Evolutionary conservation across 2,113 vertebrate species (phyloP).

Genomic region (Pardalotus punctatus): DNA sequence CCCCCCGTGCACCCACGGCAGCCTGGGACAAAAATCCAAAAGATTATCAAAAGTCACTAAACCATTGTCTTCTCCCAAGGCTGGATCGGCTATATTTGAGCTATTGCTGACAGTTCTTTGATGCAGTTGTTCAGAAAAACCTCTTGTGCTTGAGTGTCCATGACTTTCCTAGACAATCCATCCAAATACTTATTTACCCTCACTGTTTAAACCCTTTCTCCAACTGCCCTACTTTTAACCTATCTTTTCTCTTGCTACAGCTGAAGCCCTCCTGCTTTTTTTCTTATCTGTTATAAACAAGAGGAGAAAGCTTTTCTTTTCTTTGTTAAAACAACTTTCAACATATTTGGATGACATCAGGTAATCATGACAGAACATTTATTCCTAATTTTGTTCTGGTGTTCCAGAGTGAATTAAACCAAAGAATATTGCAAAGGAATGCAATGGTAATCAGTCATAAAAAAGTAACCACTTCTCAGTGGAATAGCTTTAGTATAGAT

Average conservation of each 20-base stretch:
- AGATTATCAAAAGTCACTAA: background rate
- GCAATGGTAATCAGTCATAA: background rate
- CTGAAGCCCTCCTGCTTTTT: accelerated
- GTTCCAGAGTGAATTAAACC: background rate
- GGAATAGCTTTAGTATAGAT: background rate
- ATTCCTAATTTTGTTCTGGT: background rate
- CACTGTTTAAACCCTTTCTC: background rate
- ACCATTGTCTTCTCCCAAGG: background rate
- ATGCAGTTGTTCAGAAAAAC: background rate
- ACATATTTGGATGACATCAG: background rate
- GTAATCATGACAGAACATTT: background rate
- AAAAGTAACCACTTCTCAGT: background rate
- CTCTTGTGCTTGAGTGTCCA: background rate
- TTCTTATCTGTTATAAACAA: background rate
- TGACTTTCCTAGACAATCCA: background rate
- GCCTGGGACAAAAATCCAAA: background rate
- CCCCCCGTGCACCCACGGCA: too few species aligned
- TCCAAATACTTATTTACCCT: background rate
- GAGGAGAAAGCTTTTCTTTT: background rate
- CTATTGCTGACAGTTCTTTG: background rate
- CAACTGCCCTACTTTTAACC: background rate
- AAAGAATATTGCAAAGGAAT: background rate
- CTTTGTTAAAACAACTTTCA: background rate
- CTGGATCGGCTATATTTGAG: background rate
- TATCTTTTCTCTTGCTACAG: background rate